Evolutionary conservation across 1,140 invertebrate species (phyloP).

Genomic region (Vanessa atalanta): DNA sequence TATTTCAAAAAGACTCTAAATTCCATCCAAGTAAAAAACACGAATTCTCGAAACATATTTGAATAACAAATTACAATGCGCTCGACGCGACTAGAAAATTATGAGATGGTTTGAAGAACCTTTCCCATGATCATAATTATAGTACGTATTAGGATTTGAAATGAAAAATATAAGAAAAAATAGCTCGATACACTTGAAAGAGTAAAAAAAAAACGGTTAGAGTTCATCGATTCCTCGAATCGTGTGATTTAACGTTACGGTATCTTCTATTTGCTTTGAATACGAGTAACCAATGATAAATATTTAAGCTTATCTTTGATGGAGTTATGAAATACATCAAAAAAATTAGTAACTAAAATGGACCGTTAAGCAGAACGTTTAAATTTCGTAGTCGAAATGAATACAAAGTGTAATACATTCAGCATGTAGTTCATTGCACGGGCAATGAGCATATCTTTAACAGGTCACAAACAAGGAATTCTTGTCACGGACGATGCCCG

Average conservation of each 20-base stretch:
- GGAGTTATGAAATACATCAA: not conserved
- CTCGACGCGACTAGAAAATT: slow-evolving; percentile 46
- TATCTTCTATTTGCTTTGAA: slow-evolving; percentile 10
- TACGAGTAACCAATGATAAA: slow-evolving; percentile 5
- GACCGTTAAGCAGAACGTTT: not conserved
- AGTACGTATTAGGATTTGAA: slow-evolving; percentile 2
- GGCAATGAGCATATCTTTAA: slow-evolving; percentile 56
- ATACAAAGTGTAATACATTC: not conserved
- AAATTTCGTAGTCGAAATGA: not conserved
- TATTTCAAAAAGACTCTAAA: slow-evolving; percentile 10
- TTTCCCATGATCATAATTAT: slow-evolving; percentile 41
- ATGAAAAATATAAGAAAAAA: not conserved
- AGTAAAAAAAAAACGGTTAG: not conserved
- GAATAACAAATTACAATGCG: slow-evolving; percentile 53
- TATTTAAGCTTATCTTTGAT: slow-evolving; percentile 1
- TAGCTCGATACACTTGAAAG: not conserved
- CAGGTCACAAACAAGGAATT: slow-evolving; percentile 63
- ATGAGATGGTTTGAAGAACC: slow-evolving; percentile 32
- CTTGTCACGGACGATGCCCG: slow-evolving; percentile 60
- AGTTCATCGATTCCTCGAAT: not conserved
- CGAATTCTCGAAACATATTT: slow-evolving; percentile 49
- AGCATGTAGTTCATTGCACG: slow-evolving; percentile 41
- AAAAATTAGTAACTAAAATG: not conserved
- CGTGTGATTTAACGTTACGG: slow-evolving; percentile 1
- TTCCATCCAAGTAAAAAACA: slow-evolving; percentile 38